Conservation (phyloP, 2,888 invertebrate species). For the Lasiommata megera region DNA sequence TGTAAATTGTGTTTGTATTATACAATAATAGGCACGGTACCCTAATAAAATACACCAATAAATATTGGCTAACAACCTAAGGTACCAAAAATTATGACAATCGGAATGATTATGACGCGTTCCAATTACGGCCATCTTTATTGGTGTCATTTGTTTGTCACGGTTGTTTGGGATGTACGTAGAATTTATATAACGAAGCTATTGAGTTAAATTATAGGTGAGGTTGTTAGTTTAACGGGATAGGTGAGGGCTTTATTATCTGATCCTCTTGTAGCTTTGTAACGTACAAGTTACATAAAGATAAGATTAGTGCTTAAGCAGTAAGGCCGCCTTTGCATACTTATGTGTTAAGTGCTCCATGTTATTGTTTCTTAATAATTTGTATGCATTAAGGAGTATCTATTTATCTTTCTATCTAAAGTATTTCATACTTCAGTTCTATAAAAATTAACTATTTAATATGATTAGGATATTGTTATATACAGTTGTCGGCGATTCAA, state of each 20-base stretch:
- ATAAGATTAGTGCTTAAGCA: not conserved
- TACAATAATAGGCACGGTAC: not conserved
- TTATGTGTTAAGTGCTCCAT: too few relatives aligned
- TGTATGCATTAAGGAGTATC: too few relatives aligned
- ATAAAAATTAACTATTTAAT: too few relatives aligned
- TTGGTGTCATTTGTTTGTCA: constrained; percentile 5
- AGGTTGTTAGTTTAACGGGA: not conserved
- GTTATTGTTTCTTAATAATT: too few relatives aligned
- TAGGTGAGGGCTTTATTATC: not conserved
- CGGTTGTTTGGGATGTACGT: not conserved
- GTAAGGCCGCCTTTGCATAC: too few relatives aligned
- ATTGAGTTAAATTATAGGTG: not conserved
- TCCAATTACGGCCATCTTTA: constrained; percentile 10
- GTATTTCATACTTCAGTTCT: too few relatives aligned
- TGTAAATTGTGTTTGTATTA: not conserved
- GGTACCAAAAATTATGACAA: not conserved
- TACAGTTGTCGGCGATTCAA: too few relatives aligned
- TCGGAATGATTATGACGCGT: constrained; percentile 6
- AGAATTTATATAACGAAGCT: not conserved
- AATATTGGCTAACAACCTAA: constrained; percentile 6
- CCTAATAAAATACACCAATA: not conserved
- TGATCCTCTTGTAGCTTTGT: not conserved
- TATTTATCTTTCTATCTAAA: too few relatives aligned
- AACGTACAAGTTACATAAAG: not conserved
- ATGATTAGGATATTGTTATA: too few relatives aligned